Evolutionary conservation across 2,797 vertebrate species (phyloP).

Genomic region (Hozukius guyotensis): DNA sequence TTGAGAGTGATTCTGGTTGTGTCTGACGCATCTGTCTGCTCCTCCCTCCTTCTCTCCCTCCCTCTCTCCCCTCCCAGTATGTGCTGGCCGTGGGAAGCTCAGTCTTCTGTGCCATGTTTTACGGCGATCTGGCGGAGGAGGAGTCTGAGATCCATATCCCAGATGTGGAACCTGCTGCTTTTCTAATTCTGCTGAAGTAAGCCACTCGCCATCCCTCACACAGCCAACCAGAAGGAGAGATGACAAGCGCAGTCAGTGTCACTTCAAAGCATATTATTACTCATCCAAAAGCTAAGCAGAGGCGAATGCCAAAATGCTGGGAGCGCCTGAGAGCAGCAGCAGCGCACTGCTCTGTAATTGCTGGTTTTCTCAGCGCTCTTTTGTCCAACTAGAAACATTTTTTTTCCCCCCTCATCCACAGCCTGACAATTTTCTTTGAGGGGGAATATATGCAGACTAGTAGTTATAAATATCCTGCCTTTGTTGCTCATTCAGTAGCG

Average conservation of each 20-base stretch:
- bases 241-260: constrained; percentile 68
- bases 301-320: constrained; percentile 51
- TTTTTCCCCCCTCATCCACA: neutral
- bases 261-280: constrained; percentile 74
- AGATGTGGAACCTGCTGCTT: constrained; percentile 98
- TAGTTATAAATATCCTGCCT: constrained; percentile 57
- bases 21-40: constrained; percentile 42
- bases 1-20: constrained; percentile 26
- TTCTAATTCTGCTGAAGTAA: constrained; percentile 98
- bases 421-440: constrained; percentile 37
- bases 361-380: constrained; percentile 57
- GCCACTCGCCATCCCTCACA: constrained; percentile 65
- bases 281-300: constrained; percentile 59
- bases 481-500: constrained; percentile 42
- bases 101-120: constrained; percentile 99
- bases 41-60: constrained; percentile 9
- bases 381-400: constrained; percentile 56
- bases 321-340: constrained; percentile 42
- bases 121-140: constrained; percentile 95
- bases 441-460: constrained; percentile 34
- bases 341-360: constrained; percentile 61
- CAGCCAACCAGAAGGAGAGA: constrained; percentile 44
- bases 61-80: constrained; percentile 82
- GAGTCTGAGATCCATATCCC: constrained; percentile 97
- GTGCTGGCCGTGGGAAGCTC: constrained; percentile 98